Conservation (phyloP, 2,113 vertebrate genomes). For the Jacana jacana region DNA sequence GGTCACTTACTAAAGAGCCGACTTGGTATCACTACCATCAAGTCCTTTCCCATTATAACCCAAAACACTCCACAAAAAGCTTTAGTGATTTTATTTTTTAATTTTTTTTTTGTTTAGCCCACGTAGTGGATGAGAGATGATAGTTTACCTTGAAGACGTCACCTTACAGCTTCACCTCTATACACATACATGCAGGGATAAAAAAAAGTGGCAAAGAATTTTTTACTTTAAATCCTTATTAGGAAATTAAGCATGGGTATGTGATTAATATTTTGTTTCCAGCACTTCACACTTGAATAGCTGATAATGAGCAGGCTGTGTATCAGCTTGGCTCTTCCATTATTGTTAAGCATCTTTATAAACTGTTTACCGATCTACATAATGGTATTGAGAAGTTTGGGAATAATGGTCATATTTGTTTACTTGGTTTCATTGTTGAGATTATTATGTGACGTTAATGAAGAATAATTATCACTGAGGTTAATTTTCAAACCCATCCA, state of each 20-base stretch:
- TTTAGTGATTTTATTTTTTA: neutral
- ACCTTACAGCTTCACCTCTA: neutral
- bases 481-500: neutral
- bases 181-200: neutral
- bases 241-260: constrained; percentile 16
- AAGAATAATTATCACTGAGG: neutral
- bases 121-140: neutral
- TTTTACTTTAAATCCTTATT: constrained; percentile 17
- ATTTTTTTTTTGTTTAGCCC: neutral
- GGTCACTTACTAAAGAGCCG: neutral
- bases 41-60: neutral
- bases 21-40: neutral
- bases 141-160: neutral
- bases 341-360: constrained; percentile 7
- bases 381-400: neutral
- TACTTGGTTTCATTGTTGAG: neutral
- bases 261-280: constrained; percentile 35
- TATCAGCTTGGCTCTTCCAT: neutral
- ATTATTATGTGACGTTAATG: neutral
- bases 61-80: neutral
- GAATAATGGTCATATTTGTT: neutral
- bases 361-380: neutral
- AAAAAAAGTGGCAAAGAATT: neutral
- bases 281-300: neutral
- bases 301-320: neutral